Evolutionary conservation across 2,113 vertebrate genomes (phyloP), one percentile per base, ranked within the genome.

Genomic region (Chlorodrepanis virens): DNA sequence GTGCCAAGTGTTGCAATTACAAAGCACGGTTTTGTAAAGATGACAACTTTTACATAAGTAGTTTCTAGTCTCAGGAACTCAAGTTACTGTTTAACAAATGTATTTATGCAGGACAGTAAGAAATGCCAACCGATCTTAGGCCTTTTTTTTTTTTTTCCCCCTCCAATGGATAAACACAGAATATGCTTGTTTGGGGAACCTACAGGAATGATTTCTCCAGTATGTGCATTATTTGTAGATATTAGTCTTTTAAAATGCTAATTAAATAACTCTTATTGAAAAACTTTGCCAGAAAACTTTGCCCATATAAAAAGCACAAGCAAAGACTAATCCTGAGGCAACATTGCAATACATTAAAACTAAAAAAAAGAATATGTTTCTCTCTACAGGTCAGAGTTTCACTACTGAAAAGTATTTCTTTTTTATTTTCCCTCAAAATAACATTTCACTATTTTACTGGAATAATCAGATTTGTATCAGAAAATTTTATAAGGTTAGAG

Each of bases 91-190:
- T 7, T 79, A 68, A 6, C 1, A 68, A 56, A 39, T 40, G 6
- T 47, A n/a, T 81, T 33, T 9, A 31, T 39, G 5, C 22, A 90
- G 5, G 20, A 53, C 42, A 77, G 5, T 45, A 63, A 56, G 39
- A 76, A 59, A 12, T 18, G 4, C 5, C 33, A 44, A 60, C 5
- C 2, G 2, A 29, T 6, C 11, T 65, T 65, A n/a, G 4, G 9
- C 8, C 3, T 29, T 31, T 44, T 9, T 33, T 3, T 29, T 44
- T 9, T 33, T 3, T 24, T n/a, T 27, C 10, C 4, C 2, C 3
- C 9, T 13, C 23, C 37, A 5, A 64, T 3, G 27, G 28, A 12
- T 3, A 54, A 50, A 50, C 54, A 59, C 2, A 63, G n/a, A 75
- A 40, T 33, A 45, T 59, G 2, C 2, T 40, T 74, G 2, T 47